A percentile compares a stretch with the other conserved stretches of the same genome.
Conservation (phyloP, 2,113 vertebrate species). For the Ptilorrhoa leucosticta region DNA sequence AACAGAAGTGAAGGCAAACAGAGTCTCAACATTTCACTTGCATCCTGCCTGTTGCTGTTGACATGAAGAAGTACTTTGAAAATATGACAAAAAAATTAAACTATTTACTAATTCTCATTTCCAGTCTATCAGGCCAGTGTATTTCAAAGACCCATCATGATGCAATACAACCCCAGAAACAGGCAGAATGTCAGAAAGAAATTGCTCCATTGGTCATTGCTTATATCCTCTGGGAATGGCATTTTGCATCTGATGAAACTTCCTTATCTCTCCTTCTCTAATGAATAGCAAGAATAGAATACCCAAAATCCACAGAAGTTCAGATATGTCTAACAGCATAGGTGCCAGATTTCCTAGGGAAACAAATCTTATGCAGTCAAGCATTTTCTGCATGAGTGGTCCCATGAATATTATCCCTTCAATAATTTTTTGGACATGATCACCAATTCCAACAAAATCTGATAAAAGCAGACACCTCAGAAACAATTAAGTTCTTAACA, state of each 20-base stretch:
- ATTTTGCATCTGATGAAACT: not conserved
- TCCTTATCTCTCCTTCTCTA: not conserved
- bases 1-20: constrained; percentile 44
- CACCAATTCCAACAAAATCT: not conserved
- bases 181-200: not conserved
- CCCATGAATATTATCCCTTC: not conserved
- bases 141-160: constrained; percentile 44
- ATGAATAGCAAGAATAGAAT: not conserved
- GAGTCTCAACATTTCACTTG: not conserved
- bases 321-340: not conserved
- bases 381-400: not conserved
- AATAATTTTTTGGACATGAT: not conserved
- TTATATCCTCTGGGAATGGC: not conserved
- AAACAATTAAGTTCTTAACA: not conserved
- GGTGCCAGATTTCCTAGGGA: not conserved
- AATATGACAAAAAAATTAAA: constrained; percentile 44
- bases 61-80: constrained; percentile 54
- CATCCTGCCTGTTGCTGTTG: constrained; percentile 12
- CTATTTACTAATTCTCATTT: not conserved
- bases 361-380: not conserved
- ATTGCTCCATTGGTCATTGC: not conserved
- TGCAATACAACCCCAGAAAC: constrained; percentile 5
- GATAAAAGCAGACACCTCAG: not conserved
- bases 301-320: not conserved
- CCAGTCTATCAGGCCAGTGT: constrained; percentile 23